Evolutionary conservation across 2,888 invertebrate genomes (phyloP), one percentile per base, ranked within the genome.

Genomic region (Tinea pellionella): DNA sequence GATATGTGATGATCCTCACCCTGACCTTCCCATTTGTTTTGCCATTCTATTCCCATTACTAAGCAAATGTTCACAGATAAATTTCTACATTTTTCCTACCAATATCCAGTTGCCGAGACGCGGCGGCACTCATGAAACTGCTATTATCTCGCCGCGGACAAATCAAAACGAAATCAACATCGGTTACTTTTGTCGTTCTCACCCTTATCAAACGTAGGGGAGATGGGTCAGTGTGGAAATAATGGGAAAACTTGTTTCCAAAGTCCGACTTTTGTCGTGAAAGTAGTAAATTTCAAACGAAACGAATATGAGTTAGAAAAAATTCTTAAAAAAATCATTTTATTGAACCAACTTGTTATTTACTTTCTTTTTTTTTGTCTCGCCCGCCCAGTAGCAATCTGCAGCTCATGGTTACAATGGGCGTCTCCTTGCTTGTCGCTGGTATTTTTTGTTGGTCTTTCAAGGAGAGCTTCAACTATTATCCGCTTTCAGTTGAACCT

Each of bases 161-260:
- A 80, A 85, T 86, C 83, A 83, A 86, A 86, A 78, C 68, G 73
- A 78, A 83, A 85, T 87, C 83, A 84, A 75, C 83, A 80, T 83
- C 73, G 76, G 77, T 80, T 83, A 82, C 78, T 78, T 80, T 75
- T 74, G 77, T 72, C 75, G 67, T 73, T 73, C 71, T 68, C 74
- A 78, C 82, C 80, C 83, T 81, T 82, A 80, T 82, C 81, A 81
- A 75, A 70, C 68, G 53, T 42, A 24, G 68, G 61, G 57, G 71
- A 70, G 75, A 75, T 72, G 75, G 77, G 76, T 77, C 77, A 75
- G 75, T 70, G 68, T 65, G 70, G 70, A 73, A 78, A 73, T 79
- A 75, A 80, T 80, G 75, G 75, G 74, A 69, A 78, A 81, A 82
- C 75, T 80, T 80, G 74, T 78, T 76, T 73, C 65, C 66, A 63